Evolutionary conservation across 35 echinoderm and acorn worm species (phyloP), one percentile per base, ranked within the genome.

Genomic region (Hemicentrotus pulcherrimus): DNA sequence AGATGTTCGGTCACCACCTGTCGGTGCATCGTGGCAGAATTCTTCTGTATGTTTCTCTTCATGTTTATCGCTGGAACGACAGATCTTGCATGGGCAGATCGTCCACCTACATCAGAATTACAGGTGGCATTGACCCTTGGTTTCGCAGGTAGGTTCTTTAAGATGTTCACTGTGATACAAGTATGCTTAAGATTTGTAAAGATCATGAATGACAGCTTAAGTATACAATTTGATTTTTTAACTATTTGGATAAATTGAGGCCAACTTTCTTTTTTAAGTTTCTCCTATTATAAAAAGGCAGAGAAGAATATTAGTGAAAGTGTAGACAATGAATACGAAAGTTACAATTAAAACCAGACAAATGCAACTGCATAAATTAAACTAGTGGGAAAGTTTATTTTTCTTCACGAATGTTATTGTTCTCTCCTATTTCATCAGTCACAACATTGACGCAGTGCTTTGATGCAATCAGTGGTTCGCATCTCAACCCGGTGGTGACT

Each of bases 381-480:
- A n/a, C n/a, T n/a, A n/a, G 35, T 41, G 35, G 35, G 35, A 3
- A 41, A 41, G 35, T 41, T 41, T 41, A 41, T 59, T 59, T 10
- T 2, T 9, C 16, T 59, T 58, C 0, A 58, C 1, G 9, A 58
- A 58, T 58, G 50, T 58, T 58, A 58, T 59, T 6, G 18, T 28
- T 78, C 65, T n/a, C 28, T n/a, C 19, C 19, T n/a, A 7, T 78
- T 78, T 78, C 22, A 22, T 28, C 92, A 99, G 98, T 99, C 88
- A 87, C 71, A 61, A 99, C 98, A 91, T 89, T 99, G 61, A 96
- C 96, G 5, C 98, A 99, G 91, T 99, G 98, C 95, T 99, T 99
- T 95, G 98, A 99, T 92, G 96, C 97, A 60, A 98, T 99, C 94
- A 99, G 98, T 61, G 98, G 98, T 41, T 97, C 98, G n/a, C 98